Conservation (phyloP, 2,888 invertebrate species). For the Caenorhabditis uteleia region DNA sequence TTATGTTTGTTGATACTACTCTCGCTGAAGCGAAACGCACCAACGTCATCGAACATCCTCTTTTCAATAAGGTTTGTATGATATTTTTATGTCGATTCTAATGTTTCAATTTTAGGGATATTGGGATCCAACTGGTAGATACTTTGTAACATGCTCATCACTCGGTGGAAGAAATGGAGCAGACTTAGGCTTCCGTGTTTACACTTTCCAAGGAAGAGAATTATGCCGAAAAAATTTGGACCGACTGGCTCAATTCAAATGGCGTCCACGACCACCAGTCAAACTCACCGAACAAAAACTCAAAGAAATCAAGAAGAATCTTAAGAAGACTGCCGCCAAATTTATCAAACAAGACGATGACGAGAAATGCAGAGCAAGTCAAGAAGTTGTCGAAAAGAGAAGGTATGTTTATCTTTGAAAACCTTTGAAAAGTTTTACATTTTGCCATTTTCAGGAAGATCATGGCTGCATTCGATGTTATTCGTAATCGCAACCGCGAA, state of each 20-base stretch:
- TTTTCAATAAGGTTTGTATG: slow-evolving; percentile 47
- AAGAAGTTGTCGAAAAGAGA: slow-evolving; percentile 60
- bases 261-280: slow-evolving; percentile 91
- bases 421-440: neutral
- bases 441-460: slow-evolving; percentile 47
- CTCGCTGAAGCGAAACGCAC: slow-evolving; percentile 57
- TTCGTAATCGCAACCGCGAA: slow-evolving; percentile 48
- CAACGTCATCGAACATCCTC: slow-evolving; percentile 56
- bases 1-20: slow-evolving; percentile 66
- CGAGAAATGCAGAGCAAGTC: slow-evolving; percentile 64
- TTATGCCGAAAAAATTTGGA: slow-evolving; percentile 85
- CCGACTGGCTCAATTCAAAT: slow-evolving; percentile 89
- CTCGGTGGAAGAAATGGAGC: slow-evolving; percentile 79
- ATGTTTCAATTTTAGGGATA: slow-evolving; percentile 87
- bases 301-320: slow-evolving; percentile 89
- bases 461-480: slow-evolving; percentile 57
- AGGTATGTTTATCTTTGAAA: slow-evolving; percentile 12
- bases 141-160: slow-evolving; percentile 91
- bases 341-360: slow-evolving; percentile 88
- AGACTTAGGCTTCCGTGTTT: slow-evolving; percentile 89
- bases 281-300: slow-evolving; percentile 84
- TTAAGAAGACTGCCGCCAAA: slow-evolving; percentile 93
- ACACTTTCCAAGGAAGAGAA: slow-evolving; percentile 86
- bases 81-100: neutral
- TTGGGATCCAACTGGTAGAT: slow-evolving; percentile 99